A percentile compares a stretch with the other conserved stretches of the same genome.
Evolutionary conservation across 2,888 invertebrate genomes (phyloP).

Genomic region (Lepas anatifera): DNA sequence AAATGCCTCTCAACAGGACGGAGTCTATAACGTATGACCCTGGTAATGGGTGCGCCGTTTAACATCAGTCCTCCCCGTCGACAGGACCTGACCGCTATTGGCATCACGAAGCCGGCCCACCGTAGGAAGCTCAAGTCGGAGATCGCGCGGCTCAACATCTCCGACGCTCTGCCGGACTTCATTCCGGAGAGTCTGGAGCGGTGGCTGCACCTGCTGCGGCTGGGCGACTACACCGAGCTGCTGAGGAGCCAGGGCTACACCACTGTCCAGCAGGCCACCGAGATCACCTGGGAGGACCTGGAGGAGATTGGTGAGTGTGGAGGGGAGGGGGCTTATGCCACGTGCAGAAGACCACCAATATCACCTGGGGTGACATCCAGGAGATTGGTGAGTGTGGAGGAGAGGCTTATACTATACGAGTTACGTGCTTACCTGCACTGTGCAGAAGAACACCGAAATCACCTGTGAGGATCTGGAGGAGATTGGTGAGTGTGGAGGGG

Average conservation of each 20-base stretch:
- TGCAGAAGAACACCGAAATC: conserved; percentile 85
- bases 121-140: conserved; percentile 91
- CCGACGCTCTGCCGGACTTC: conserved; percentile 88
- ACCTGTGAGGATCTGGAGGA: conserved; percentile 99
- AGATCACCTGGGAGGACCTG: conserved; percentile 96
- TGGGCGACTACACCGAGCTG: conserved; percentile 85
- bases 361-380: no score
- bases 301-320: conserved; percentile 61
- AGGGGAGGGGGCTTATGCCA: no score
- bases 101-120: conserved; percentile 93
- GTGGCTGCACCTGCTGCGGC: conserved; percentile 79
- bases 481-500: conserved; percentile 42
- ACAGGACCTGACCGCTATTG: conserved; percentile 49
- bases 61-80: conserved; percentile 12
- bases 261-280: conserved; percentile 84
- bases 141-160: conserved; percentile 84
- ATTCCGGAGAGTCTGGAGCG: conserved; percentile 85
- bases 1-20: no score
- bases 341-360: no score
- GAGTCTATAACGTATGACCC: no score
- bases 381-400: no score
- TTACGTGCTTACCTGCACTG: no score
- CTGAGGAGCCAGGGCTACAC: conserved; percentile 86
- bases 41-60: no score
- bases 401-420: no score